Evolutionary conservation across 2,797 vertebrate species (phyloP).

Genomic region (Falco naumanni): DNA sequence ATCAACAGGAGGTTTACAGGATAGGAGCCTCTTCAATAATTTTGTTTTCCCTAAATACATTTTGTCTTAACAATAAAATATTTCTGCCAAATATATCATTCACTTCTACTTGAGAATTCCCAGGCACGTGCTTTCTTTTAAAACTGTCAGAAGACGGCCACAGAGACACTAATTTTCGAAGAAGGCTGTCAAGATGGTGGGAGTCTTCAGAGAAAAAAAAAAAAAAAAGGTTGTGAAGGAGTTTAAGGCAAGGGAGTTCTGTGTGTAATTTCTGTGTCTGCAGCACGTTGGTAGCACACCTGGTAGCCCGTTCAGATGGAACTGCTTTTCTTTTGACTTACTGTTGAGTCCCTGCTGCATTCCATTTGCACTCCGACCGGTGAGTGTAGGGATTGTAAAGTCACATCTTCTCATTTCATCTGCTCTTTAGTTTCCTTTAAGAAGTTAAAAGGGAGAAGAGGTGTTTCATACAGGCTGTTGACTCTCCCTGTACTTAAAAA

Average conservation of each 20-base stretch:
- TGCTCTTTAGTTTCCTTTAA: conserved; percentile 76
- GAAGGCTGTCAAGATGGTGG: not conserved
- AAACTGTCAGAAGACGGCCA: not conserved
- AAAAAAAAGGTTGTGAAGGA: not conserved
- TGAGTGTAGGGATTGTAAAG: not conserved
- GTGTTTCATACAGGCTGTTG: conserved; percentile 77
- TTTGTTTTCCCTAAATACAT: not conserved
- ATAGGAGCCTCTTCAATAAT: not conserved
- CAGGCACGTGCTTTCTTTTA: not conserved
- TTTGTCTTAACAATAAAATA: not conserved
- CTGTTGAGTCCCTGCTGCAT: not conserved
- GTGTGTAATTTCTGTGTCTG: conserved; percentile 39
- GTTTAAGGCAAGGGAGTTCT: not conserved
- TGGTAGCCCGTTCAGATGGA: not conserved
- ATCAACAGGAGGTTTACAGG: not conserved
- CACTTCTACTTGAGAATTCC: not conserved
- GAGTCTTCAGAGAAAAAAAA: not conserved
- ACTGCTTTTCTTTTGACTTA: not conserved
- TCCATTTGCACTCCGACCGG: not conserved
- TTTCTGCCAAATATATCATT: not conserved
- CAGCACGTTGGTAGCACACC: conserved; percentile 9
- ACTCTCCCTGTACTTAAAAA: conserved; percentile 77
- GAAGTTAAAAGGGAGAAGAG: conserved; percentile 76
- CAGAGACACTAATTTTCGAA: not conserved
- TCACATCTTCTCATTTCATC: not conserved